Conservation (phyloP, 2,797 vertebrate genomes). For the Chelonia mydas region DNA sequence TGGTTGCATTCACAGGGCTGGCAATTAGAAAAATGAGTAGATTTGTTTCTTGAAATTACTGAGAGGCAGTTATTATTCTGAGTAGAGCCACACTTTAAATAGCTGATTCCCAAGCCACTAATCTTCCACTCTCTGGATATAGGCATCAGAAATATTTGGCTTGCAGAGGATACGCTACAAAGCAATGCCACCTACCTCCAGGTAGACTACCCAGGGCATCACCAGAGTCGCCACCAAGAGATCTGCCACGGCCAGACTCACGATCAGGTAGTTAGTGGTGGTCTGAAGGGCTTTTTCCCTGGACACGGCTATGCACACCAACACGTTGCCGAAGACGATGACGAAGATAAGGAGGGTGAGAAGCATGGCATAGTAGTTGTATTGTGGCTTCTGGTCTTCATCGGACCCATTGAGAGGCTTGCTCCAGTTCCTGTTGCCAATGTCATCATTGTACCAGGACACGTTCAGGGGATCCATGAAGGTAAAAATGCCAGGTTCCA, state of each 20-base stretch:
- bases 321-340: constrained; percentile 97
- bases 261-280: constrained; percentile 99
- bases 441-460: constrained; percentile 90
- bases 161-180: neutral
- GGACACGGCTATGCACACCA: constrained; percentile 98
- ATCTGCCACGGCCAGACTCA: constrained; percentile 96
- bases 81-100: neutral
- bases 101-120: neutral
- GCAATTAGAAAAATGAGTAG: neutral
- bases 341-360: constrained; percentile 96
- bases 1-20: neutral
- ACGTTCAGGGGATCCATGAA: constrained; percentile 95
- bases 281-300: constrained; percentile 97
- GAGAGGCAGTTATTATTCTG: neutral
- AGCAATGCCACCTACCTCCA: constrained; percentile 86
- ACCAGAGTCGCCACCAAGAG: constrained; percentile 96
- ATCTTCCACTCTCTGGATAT: neutral
- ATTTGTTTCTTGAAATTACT: neutral
- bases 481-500: constrained; percentile 49
- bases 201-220: constrained; percentile 98
- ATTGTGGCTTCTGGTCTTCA: constrained; percentile 83
- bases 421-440: constrained; percentile 87
- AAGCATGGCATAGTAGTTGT: constrained; percentile 98
- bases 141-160: neutral
- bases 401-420: constrained; percentile 86